Evolutionary conservation across 2,888 invertebrate species (phyloP).

Genomic region (Physocephala rufipes): DNA sequence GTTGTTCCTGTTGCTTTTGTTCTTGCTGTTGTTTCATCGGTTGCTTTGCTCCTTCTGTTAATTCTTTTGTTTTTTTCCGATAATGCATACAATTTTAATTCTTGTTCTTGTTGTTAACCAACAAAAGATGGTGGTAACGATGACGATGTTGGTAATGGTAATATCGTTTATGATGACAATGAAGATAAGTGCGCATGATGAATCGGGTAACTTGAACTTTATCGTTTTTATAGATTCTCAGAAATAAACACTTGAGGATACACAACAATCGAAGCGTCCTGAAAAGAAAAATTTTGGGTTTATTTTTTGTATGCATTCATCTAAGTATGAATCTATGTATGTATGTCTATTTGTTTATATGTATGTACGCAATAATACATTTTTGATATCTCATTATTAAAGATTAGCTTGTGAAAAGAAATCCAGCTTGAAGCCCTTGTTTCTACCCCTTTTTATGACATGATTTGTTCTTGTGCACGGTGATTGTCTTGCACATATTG

Average conservation of each 20-base stretch:
- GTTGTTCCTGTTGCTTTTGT: too few relatives aligned
- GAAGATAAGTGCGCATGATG: constrained; percentile 1
- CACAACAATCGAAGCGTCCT: constrained; percentile 10
- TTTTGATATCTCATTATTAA: too few relatives aligned
- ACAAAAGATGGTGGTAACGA: background rate
- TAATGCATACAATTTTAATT: background rate
- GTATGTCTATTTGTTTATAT: too few relatives aligned
- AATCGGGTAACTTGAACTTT: constrained; percentile 33
- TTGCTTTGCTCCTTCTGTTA: constrained; percentile 1
- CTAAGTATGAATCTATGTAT: too few relatives aligned
- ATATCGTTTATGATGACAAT: background rate
- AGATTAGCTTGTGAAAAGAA: too few relatives aligned
- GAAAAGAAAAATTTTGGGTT: background rate
- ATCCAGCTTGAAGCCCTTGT: too few relatives aligned
- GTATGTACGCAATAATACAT: too few relatives aligned
- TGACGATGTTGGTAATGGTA: constrained; percentile 1
- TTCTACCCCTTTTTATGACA: too few relatives aligned
- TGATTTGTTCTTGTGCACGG: too few relatives aligned
- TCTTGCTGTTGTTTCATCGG: too few relatives aligned
- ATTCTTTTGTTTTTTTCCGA: background rate
- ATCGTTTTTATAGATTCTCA: constrained; percentile 3
- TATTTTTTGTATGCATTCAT: too few relatives aligned
- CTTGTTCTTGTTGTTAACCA: background rate
- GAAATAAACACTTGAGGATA: constrained; percentile 20
- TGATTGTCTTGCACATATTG: too few relatives aligned